Conservation (phyloP, 2,113 vertebrate species). For the Bos javanicus region DNA sequence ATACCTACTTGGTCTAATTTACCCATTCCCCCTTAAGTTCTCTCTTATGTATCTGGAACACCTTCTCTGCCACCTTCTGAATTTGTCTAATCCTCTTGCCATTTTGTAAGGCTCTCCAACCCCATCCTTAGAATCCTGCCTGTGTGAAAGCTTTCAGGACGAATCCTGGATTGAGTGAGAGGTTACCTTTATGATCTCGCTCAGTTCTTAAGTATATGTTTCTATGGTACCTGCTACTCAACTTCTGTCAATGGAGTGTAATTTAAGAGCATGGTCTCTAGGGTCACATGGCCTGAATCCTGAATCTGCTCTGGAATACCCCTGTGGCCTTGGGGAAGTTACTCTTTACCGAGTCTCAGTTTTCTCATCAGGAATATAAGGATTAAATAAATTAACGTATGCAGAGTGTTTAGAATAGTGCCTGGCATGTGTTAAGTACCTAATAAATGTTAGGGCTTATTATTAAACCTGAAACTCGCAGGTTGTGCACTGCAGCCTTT, state of each 20-base stretch:
- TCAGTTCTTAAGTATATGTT: conserved; percentile 7
- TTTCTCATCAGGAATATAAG: conserved; percentile 20
- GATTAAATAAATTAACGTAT: not conserved
- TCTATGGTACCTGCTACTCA: not conserved
- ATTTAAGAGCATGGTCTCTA: not conserved
- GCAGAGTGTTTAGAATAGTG: not conserved
- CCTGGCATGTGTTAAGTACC: not conserved
- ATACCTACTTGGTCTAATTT: not conserved
- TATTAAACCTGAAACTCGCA: conserved; percentile 26
- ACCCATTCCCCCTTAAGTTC: not conserved
- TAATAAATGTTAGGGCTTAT: not conserved
- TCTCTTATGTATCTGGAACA: not conserved
- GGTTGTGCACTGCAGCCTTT: not conserved
- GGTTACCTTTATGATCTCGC: conserved; percentile 16
- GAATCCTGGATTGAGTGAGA: not conserved
- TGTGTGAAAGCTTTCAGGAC: conserved; percentile 10
- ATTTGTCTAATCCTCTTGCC: conserved; percentile 6
- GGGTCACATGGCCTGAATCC: not conserved
- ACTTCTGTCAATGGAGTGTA: not conserved
- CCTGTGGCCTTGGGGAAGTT: not conserved
- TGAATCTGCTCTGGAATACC: not conserved
- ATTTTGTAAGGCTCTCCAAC: not conserved
- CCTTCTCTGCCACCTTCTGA: not conserved
- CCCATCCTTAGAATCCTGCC: not conserved
- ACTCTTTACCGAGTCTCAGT: not conserved